Evolutionary conservation across 2,113 vertebrate species (phyloP).

Genomic region (Dryoscopus gambensis): DNA sequence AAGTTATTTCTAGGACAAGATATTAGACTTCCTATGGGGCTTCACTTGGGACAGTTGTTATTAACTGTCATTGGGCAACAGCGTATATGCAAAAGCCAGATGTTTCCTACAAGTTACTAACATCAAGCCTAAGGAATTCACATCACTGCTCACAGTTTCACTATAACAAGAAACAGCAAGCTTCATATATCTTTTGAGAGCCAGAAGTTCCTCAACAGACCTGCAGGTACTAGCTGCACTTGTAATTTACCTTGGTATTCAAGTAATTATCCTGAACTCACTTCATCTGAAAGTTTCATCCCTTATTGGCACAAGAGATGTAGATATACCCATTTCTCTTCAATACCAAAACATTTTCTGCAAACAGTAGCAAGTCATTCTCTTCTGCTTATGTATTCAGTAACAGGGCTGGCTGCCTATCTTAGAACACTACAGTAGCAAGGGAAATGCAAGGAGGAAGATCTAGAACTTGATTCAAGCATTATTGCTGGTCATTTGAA

Average conservation of each 20-base stretch:
- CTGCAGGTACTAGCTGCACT: neutral
- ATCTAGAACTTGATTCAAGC: neutral
- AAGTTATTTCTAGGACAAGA: neutral
- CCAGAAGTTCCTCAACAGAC: neutral
- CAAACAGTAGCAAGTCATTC: neutral
- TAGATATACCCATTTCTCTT: neutral
- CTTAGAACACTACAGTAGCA: neutral
- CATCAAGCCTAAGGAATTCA: slow-evolving; percentile 45
- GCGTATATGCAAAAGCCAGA: neutral
- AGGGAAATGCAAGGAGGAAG: neutral
- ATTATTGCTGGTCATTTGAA: neutral
- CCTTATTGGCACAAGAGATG: neutral
- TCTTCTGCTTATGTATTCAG: neutral
- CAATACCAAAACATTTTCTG: neutral
- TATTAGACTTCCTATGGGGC: neutral
- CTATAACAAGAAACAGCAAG: neutral
- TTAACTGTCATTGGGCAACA: neutral
- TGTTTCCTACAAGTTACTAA: slow-evolving; percentile 43
- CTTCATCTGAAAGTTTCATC: neutral
- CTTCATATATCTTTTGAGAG: neutral
- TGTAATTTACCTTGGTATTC: neutral
- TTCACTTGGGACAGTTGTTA: neutral
- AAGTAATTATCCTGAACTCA: neutral
- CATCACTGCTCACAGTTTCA: slow-evolving; percentile 46
- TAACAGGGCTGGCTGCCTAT: neutral